Base-by-base conservation (phyloP, 2,797 vertebrate species). In the Nothura maculosa region DNA sequence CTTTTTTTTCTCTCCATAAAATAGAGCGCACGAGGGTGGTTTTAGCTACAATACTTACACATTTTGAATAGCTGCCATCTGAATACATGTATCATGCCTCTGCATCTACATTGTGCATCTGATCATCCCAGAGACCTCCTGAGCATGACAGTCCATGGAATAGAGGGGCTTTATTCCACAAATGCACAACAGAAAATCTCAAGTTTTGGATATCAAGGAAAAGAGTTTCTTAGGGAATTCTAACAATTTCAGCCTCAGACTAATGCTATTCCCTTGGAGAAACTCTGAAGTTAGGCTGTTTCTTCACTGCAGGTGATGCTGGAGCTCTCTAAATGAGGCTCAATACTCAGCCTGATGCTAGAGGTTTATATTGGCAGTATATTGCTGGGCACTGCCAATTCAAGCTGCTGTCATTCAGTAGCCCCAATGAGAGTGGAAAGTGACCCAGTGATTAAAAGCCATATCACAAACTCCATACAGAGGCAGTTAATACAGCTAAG, bases 351-450 rank as follows among this genome's bases (percentile, higher is more conserved):
- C 30, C 40, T 36, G 16, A 45, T 18, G 34, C 9, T 32, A 45
- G 36, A 77, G 25, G 16, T 36, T 36, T 3, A n/a, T 34, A 7
- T 1, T 20, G 1, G 10, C 10, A 10, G 13, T 10, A 4, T 16
- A 30, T 2, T 34, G 3, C 9, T 6, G 43, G 50, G 20, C 43
- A 43, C 30, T 48, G 60, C 8, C 36, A 69, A 27, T 10, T 24
- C 30, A 18, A 28, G 30, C 1, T 0, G 0, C 1, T 32, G 12
- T 10, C 10, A 1, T 12, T 78, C 13, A 8, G 21, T 13, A 48
- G 47, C 22, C 47, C 22, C 10, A 24, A 3, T 32, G 48, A 58
- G 48, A 21, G 18, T 67, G 18, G 54, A 54, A 17, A 14, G 38
- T 38, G 27, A 48, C 30, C 38, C 32, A 45, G 2, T 32, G 50